Percentiles rank a stretch among this genome's conserved stretches.
phyloP scores from a whole-genome alignment of 2,888 invertebrate species.

The Tetrapedia diversipes region DNA sequence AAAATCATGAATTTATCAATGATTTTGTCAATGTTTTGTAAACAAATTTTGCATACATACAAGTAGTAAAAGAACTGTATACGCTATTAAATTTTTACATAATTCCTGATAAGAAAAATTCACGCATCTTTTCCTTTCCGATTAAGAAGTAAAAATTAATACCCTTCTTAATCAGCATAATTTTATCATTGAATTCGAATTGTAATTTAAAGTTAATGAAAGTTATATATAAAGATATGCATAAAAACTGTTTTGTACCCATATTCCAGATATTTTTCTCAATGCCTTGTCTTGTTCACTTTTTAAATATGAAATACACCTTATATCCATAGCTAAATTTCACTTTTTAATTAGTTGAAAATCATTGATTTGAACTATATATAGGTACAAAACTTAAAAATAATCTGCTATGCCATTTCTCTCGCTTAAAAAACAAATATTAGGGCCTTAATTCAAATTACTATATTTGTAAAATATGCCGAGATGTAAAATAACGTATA shows the following conservation, averaged over 20 bases:
- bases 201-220: conserved; percentile 38
- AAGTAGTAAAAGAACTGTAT: conserved; percentile 78
- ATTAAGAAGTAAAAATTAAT: conserved; percentile 48
- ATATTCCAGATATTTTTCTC: conserved; percentile 45
- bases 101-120: conserved; percentile 69
- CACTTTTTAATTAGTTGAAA: conserved; percentile 3
- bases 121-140: conserved; percentile 74
- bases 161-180: conserved; percentile 54
- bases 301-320: conserved; percentile 12
- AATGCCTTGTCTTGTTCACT: not conserved
- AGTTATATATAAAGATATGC: conserved; percentile 38
- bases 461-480: not conserved
- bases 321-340: not conserved
- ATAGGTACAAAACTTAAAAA: conserved; percentile 66
- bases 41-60: conserved; percentile 37
- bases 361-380: conserved; percentile 23
- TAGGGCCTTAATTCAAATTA: not conserved
- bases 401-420: conserved; percentile 60
- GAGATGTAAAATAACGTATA: not conserved
- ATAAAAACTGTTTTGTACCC: conserved; percentile 62
- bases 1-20: conserved; percentile 20
- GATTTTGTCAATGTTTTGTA: conserved; percentile 19
- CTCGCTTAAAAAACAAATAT: not conserved
- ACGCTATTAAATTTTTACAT: conserved; percentile 73
- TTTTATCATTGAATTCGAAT: conserved; percentile 54